Evolutionary conservation across 2,797 vertebrate genomes (phyloP).

Genomic region (Bradypodion ventrale): DNA sequence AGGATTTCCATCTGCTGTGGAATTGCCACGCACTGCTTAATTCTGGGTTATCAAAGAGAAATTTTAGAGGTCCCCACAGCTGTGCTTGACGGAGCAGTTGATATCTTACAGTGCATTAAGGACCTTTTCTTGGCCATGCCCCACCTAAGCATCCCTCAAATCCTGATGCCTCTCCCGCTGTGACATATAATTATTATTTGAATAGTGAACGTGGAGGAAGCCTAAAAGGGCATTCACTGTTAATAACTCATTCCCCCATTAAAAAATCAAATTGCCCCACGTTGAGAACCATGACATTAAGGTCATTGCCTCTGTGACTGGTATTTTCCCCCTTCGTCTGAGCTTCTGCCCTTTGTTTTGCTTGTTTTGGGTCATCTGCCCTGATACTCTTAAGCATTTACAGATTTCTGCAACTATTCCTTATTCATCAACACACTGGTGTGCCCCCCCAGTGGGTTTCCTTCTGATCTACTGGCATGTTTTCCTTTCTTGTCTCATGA

Average conservation of each 20-base stretch:
- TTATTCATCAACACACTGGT: too few species aligned
- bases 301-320: neutral
- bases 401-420: fast-evolving
- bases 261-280: too few species aligned
- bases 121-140: too few species aligned
- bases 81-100: neutral
- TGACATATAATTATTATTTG: too few species aligned
- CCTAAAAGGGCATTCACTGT: too few species aligned
- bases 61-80: fast-evolving
- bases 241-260: too few species aligned
- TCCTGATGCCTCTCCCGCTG: too few species aligned
- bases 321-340: neutral
- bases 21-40: neutral
- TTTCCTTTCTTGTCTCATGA: neutral
- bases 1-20: constrained; percentile 49
- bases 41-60: neutral
- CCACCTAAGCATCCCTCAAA: too few species aligned
- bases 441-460: too few species aligned
- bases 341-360: neutral
- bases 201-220: too few species aligned
- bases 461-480: neutral
- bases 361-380: neutral
- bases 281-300: too few species aligned
- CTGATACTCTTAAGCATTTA: neutral
- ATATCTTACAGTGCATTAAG: too few species aligned